Evolutionary conservation across 2,113 vertebrate species (phyloP).

Genomic region (Odocoileus virginianus): DNA sequence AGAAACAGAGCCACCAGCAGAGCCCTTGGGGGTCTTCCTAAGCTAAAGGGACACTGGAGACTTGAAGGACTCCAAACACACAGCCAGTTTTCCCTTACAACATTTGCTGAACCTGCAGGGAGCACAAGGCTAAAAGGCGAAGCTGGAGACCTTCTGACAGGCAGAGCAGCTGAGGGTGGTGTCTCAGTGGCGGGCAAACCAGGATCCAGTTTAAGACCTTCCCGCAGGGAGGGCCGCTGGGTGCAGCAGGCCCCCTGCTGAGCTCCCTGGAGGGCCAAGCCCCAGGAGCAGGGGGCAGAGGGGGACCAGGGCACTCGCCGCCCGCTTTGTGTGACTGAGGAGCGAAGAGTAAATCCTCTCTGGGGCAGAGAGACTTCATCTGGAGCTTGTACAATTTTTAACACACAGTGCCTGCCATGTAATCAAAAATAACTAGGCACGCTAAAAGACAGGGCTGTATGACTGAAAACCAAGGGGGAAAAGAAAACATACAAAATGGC

Average conservation of each 20-base stretch:
- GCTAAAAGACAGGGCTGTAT: not conserved
- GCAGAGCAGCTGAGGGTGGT: not conserved
- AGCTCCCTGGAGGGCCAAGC: not conserved
- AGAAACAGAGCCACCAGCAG: not conserved
- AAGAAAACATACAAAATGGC: not conserved
- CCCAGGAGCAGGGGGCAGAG: not conserved
- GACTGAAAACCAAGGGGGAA: not conserved
- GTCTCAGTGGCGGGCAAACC: not conserved
- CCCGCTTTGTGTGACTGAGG: rapidly evolving
- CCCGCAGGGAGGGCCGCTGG: rapidly evolving
- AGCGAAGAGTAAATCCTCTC: no score
- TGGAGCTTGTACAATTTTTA: not conserved
- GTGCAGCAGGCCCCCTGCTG: no score
- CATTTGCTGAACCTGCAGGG: not conserved
- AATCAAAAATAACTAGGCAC: not conserved
- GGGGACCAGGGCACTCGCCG: rapidly evolving
- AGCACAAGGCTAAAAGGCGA: not conserved
- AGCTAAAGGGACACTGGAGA: not conserved
- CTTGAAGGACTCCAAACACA: not conserved
- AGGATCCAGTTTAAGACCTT: not conserved
- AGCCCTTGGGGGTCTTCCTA: not conserved
- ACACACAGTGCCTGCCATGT: not conserved
- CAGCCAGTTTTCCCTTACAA: not conserved
- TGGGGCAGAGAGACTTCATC: not conserved
- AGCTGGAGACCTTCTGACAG: no score